Evolutionary conservation across 1,140 invertebrate species (phyloP), one percentile per base, ranked within the genome.

Genomic region (Cydia pomonella): DNA sequence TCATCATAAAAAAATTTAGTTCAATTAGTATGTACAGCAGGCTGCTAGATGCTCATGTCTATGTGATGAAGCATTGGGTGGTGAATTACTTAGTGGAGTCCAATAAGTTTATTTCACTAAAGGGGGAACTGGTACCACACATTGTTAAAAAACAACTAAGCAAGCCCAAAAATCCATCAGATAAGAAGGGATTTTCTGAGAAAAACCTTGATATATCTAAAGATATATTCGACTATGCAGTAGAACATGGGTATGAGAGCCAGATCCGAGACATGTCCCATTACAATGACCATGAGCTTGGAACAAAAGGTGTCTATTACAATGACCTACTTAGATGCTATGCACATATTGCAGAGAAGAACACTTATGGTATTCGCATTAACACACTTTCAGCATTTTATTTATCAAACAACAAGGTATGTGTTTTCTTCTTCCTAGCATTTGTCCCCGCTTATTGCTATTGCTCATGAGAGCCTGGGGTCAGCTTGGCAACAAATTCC

Each of bases 121-220:
- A 98, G 93, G 97, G 97, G 13, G 98, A 99, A 93, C 93, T 99
- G 16, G 90, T 99, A 63, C 98, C 98, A 1, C 95, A 96, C 82
- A 95, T 98, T 74, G 95, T 98, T 0, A 97, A 96, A 80, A 97
- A 97, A 86, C 98, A 98, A 90, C 94, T 97, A 77, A 94, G 94
- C 2, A 96, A 94, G 81, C 93, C 94, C 33, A 91, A 88, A 75
- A 90, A 94, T 76, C 66, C 79, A 73, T 53, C 85, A 41, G 92
- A 94, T 44, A 95, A 95, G 59, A 95, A 95, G 82, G 95, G 94
- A 64, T 93, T 92, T 21, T 96, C 95, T 0, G 93, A 96, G 53
- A 92, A 95, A 59, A 94, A 94, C 83, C 81, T 94, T 6, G 93
- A 94, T 72, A 88, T 94, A 23, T 94, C 93, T 77, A 95, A 95